Evolutionary conservation across 2,888 invertebrate genomes (phyloP), one percentile per base, ranked within the genome.

Genomic region (Neoaliturus tenellus): DNA sequence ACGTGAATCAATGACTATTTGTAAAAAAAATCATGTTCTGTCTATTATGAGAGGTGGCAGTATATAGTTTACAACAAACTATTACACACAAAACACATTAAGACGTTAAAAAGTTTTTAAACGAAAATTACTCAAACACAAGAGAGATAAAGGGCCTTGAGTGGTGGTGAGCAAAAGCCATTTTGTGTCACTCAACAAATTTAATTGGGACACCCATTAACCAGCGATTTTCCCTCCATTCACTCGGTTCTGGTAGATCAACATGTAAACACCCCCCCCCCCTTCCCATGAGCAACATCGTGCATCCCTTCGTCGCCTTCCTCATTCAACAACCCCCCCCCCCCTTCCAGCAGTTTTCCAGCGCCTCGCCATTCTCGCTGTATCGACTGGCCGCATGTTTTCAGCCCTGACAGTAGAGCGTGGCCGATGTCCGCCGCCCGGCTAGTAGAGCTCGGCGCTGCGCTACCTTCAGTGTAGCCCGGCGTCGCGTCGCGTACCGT

Each of bases 381-480:
- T 62, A 62, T 62, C 62, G 62, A 62, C 62, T 62, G 31, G 28
- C 62, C 62, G 10, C 1, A 62, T 62, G 62, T 62, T 31, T 14
- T 8, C 62, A 62, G 62, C 62, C 0, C 62, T 2, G 62, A 14
- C 31, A 31, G 31, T 62, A 28, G 10, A n/a, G 28, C 0, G 10
- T 8, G 62, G 17, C 17, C 62, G 28, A 62, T 62, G 62, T 62
- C 28, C 5, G 55, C 14, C 12, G 62, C n/a, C 28, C 25, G 62
- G 62, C 12, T 62, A 62, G 62, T 62, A 62, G 62, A 62, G 62
- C 62, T 62, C 62, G 25, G 10, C 28, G 51, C 12, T 39, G 39
- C 39, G 44, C 55, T 55, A 23, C 20, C 62, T 62, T 62, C 62
- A 62, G 62, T 62, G 8, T 31, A 62, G 62, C 14, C 62, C 62